Evolutionary conservation across 2,888 invertebrate genomes (phyloP).

Genomic region (Abrostola triplasia): DNA sequence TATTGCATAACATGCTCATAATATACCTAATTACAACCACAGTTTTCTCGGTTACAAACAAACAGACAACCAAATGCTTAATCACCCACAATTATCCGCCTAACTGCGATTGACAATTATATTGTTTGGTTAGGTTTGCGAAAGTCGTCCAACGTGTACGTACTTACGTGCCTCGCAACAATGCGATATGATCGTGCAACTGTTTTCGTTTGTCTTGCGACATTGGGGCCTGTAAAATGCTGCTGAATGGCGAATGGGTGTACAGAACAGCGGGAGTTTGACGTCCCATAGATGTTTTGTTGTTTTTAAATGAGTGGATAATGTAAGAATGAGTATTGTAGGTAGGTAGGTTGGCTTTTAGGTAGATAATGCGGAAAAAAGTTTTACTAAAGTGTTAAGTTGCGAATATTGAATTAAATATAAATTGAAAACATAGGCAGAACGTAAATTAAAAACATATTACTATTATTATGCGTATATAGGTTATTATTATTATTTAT

Average conservation of each 20-base stretch:
- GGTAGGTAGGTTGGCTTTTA: not conserved
- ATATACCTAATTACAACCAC: not conserved
- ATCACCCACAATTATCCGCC: slow-evolving; percentile 28
- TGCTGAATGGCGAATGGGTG: slow-evolving; percentile 35
- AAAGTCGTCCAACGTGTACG: slow-evolving; percentile 59
- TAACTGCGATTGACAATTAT: slow-evolving; percentile 33
- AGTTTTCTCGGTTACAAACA: not conserved
- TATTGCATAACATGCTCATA: not conserved
- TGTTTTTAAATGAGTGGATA: slow-evolving; percentile 8
- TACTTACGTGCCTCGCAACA: slow-evolving; percentile 58
- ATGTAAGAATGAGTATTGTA: not conserved
- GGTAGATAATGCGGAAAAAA: too few relatives aligned
- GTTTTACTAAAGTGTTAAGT: too few relatives aligned
- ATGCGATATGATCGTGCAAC: slow-evolving; percentile 62
- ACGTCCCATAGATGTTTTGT: slow-evolving; percentile 26
- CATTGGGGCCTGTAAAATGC: slow-evolving; percentile 57
- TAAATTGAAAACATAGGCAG: too few relatives aligned
- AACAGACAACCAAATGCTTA: slow-evolving; percentile 20
- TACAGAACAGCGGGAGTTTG: slow-evolving; percentile 17
- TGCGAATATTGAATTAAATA: too few relatives aligned
- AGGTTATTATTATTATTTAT: too few relatives aligned
- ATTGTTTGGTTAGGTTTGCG: slow-evolving; percentile 62
- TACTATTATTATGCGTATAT: too few relatives aligned
- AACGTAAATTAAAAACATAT: too few relatives aligned
- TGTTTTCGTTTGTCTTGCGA: slow-evolving; percentile 54